phyloP scores from a whole-genome alignment of 2,113 vertebrate genomes.

The Numenius arquata region DNA sequence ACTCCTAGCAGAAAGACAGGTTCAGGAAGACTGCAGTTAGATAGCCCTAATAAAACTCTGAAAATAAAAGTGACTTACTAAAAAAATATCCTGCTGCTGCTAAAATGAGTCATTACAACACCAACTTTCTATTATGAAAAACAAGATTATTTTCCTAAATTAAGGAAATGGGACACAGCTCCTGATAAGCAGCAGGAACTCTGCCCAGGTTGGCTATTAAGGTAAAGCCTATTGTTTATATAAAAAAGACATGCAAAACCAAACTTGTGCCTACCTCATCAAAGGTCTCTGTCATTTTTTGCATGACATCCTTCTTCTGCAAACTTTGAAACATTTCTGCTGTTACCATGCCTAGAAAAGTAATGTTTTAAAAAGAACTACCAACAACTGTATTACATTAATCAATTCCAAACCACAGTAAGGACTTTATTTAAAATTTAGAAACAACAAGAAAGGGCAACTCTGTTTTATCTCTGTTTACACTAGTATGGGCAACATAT shows the following conservation, averaged over 20 bases:
- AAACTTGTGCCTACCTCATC: conserved; percentile 79
- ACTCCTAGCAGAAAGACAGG: background rate
- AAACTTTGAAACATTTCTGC: conserved; percentile 89
- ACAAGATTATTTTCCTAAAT: background rate
- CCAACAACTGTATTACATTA: background rate
- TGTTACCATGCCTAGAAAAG: conserved; percentile 83
- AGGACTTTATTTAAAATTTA: background rate
- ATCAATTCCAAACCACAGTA: background rate
- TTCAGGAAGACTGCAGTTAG: background rate
- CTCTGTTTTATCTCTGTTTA: background rate
- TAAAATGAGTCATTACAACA: background rate
- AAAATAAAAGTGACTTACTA: background rate
- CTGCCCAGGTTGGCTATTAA: background rate
- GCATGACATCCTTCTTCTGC: conserved; percentile 78
- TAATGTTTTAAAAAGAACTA: background rate
- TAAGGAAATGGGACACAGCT: background rate
- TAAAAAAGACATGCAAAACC: background rate
- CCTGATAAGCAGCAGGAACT: background rate
- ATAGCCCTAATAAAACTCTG: background rate
- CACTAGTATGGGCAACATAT: background rate
- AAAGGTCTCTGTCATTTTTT: conserved; percentile 87
- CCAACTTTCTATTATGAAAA: background rate
- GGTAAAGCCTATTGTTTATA: background rate
- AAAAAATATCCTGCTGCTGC: background rate
- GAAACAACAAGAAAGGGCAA: background rate